Evolutionary conservation across 92 coral and sea anemone genomes (phyloP), one percentile per base, ranked within the genome.

Genomic region (Galaxea fascicularis): DNA sequence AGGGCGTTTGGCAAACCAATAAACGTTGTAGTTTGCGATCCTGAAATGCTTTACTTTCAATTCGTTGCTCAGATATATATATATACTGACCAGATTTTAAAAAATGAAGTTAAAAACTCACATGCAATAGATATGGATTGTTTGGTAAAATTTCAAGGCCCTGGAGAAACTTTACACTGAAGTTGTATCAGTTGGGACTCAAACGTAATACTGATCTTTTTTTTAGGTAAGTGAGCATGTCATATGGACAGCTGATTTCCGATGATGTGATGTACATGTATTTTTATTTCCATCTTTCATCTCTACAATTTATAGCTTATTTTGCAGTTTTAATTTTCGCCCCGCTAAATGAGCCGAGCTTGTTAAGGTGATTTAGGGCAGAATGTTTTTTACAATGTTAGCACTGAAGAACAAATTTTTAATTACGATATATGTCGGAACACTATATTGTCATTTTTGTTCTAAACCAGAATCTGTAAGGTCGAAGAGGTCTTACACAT

Each of bases 31-130:
- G 31, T 41, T 76, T 76, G 59, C 68, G 8, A 41, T 35, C 18
- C 21, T 14, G 15, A 26, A 24, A 39, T 76, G 44, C 39, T 59
- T 59, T 24, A 16, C 67, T 76, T 44, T 20, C 71, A 44, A 13
- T 76, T 12, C 59, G 69, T 59, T 41, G 71, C 69, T 58, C 56
- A 21, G 81, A n/a, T 39, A 44, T 31, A 16, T 28, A 21, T 70
- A n/a, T 39, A 44, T 31, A 16, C 17, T n/a, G 24, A 1, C 39
- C 4, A 4, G 5, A 58, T 39, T 22, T 10, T 59, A 29, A 15
- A 21, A 58, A 27, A 76, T 15, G 51, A 27, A 41, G 68, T 21
- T 3, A 13, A 52, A 24, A 22, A 21, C 16, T 1, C 2, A 3
- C 24, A 8, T 13, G 10, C 58, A 17, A 4, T 8, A 49, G 10